Conservation (phyloP, 2,888 invertebrate genomes). For the Caenorhabditis japonica region DNA sequence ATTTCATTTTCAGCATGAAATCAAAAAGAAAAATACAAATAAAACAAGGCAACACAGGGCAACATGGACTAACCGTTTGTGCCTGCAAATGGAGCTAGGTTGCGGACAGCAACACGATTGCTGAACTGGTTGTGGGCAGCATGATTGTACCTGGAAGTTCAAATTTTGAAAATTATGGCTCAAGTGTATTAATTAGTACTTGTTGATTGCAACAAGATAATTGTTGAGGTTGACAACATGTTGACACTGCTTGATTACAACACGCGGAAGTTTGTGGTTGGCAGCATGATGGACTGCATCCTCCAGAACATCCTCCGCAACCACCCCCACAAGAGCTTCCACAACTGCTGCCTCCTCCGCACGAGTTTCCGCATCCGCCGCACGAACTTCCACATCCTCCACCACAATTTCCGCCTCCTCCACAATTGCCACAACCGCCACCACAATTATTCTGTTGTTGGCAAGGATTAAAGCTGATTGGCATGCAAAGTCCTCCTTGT, state of each 20-base stretch:
- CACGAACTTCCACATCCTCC: conserved; percentile 28
- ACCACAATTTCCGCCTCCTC: conserved; percentile 26
- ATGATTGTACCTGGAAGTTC: conserved; percentile 38
- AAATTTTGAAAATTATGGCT: too few species aligned
- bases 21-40: too few species aligned
- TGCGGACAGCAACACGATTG: conserved; percentile 42
- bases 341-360: conserved; percentile 32
- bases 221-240: conserved; percentile 35
- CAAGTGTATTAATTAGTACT: too few species aligned
- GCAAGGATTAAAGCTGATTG: conserved; percentile 50
- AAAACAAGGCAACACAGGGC: too few species aligned
- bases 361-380: conserved; percentile 6
- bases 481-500: conserved; percentile 53
- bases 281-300: conserved; percentile 42
- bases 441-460: conserved; percentile 20
- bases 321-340: conserved; percentile 39
- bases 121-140: conserved; percentile 44
- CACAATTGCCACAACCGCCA: conserved; percentile 26
- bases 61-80: too few species aligned
- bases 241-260: conserved; percentile 27
- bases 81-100: conserved; percentile 31
- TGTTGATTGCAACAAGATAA: conserved; percentile 44
- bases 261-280: conserved; percentile 46
- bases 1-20: too few species aligned
- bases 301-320: conserved; percentile 24